Conservation (phyloP, 2,888 invertebrate species). For the Dasysyrphus albostriatus region DNA sequence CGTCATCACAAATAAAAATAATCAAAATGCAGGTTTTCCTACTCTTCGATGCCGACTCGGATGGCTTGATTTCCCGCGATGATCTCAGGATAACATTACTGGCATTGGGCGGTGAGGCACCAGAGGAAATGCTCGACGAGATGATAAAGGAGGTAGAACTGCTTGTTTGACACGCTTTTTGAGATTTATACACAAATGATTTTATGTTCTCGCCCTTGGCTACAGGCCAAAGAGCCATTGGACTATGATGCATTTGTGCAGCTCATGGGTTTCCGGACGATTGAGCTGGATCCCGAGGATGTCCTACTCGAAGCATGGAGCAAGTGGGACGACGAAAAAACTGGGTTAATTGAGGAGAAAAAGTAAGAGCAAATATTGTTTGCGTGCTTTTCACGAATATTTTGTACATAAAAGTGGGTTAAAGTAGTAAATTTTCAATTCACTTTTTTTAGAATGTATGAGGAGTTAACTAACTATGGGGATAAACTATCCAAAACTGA, state of each 20-base stretch:
- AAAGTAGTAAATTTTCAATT: slow-evolving; percentile 42
- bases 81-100: slow-evolving; percentile 87
- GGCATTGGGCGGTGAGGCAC: slow-evolving; percentile 86
- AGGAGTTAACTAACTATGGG: slow-evolving; percentile 88
- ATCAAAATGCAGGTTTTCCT: slow-evolving; percentile 85
- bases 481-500: slow-evolving; percentile 87
- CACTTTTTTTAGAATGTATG: slow-evolving; percentile 85
- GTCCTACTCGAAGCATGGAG: slow-evolving; percentile 87
- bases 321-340: slow-evolving; percentile 87
- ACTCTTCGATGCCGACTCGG: slow-evolving; percentile 87
- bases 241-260: slow-evolving; percentile 88
- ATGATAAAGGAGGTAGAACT: slow-evolving; percentile 85
- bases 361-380: slow-evolving; percentile 83
- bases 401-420: slow-evolving; percentile 20
- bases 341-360: slow-evolving; percentile 87
- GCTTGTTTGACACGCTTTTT: slow-evolving; percentile 74
- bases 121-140: slow-evolving; percentile 87
- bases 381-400: not conserved
- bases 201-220: slow-evolving; percentile 63
- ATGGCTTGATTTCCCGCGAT: slow-evolving; percentile 87
- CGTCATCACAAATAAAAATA: slow-evolving; percentile 15
- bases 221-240: slow-evolving; percentile 85
- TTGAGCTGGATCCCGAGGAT: slow-evolving; percentile 88
- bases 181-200: slow-evolving; percentile 72
- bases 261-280: slow-evolving; percentile 86